Percentiles rank a stretch among this genome's conserved stretches.
phyloP scores from a whole-genome alignment of 2,888 invertebrate genomes.

The Octodonta nipae region DNA sequence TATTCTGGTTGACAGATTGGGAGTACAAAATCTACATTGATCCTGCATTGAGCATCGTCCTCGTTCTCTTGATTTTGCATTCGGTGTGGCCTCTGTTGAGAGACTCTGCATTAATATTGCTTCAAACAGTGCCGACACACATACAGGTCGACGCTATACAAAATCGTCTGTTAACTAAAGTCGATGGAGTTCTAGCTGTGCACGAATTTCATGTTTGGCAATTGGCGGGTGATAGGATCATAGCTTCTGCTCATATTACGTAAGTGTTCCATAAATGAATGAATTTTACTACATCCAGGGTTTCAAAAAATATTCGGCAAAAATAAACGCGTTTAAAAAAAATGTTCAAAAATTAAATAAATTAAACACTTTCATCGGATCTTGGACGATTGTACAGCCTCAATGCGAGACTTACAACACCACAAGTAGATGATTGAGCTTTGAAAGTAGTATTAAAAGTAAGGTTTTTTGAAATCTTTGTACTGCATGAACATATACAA shows the following conservation, averaged over 20 bases:
- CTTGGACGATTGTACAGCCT: too few relatives aligned
- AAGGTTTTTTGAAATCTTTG: too few relatives aligned
- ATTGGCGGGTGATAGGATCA: slow-evolving; percentile 88
- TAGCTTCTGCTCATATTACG: slow-evolving; percentile 94
- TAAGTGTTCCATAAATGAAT: slow-evolving; percentile 27
- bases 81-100: slow-evolving; percentile 86
- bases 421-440: too few relatives aligned
- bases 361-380: too few relatives aligned
- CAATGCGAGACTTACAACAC: too few relatives aligned
- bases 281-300: too few relatives aligned
- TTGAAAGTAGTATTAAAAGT: too few relatives aligned
- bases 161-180: slow-evolving; percentile 70
- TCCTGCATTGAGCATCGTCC: slow-evolving; percentile 79
- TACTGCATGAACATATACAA: too few relatives aligned
- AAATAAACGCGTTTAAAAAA: too few relatives aligned
- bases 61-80: slow-evolving; percentile 73
- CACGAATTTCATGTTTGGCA: slow-evolving; percentile 99
- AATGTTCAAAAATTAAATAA: too few relatives aligned
- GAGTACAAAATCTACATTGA: slow-evolving; percentile 77
- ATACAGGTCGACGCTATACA: slow-evolving; percentile 90
- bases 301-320: too few relatives aligned
- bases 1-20: slow-evolving; percentile 71
- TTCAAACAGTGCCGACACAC: slow-evolving; percentile 97
- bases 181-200: slow-evolving; percentile 88
- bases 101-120: slow-evolving; percentile 85